Conservation (phyloP, 1,140 invertebrate species). For the Lucilia sericata region DNA sequence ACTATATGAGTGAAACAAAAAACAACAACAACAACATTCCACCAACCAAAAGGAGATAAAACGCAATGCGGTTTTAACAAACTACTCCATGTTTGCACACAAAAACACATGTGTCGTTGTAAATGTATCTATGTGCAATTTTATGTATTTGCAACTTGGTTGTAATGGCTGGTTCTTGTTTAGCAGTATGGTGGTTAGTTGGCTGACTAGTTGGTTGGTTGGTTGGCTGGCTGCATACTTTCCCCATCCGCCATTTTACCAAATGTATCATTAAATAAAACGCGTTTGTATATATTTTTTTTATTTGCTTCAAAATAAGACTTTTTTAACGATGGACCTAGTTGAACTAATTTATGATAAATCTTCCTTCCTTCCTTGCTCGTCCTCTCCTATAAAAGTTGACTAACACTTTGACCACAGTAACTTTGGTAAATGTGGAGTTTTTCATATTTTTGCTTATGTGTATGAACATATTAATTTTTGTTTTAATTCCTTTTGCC, state of each 20-base stretch:
- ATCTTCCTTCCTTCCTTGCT: neutral
- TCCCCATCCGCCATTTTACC: neutral
- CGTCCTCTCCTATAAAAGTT: neutral
- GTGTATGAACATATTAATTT: neutral
- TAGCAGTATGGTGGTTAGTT: neutral
- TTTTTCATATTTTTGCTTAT: neutral
- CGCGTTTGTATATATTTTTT: neutral
- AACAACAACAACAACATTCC: neutral
- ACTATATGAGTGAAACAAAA: no score
- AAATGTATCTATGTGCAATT: neutral
- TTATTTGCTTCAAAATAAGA: neutral
- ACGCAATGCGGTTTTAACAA: slow-evolving; percentile 3
- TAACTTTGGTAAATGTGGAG: neutral
- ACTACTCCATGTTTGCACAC: neutral
- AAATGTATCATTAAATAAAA: neutral
- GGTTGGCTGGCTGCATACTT: neutral
- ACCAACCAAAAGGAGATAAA: neutral
- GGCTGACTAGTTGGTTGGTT: neutral
- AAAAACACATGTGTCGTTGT: no score
- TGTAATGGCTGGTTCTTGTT: neutral
- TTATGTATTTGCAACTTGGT: neutral
- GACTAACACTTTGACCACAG: neutral
- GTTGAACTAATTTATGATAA: neutral
- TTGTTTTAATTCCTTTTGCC: neutral
- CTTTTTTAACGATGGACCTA: neutral